Evolutionary conservation across 1,140 invertebrate genomes (phyloP).

Genomic region (Drosophila gunungcola): DNA sequence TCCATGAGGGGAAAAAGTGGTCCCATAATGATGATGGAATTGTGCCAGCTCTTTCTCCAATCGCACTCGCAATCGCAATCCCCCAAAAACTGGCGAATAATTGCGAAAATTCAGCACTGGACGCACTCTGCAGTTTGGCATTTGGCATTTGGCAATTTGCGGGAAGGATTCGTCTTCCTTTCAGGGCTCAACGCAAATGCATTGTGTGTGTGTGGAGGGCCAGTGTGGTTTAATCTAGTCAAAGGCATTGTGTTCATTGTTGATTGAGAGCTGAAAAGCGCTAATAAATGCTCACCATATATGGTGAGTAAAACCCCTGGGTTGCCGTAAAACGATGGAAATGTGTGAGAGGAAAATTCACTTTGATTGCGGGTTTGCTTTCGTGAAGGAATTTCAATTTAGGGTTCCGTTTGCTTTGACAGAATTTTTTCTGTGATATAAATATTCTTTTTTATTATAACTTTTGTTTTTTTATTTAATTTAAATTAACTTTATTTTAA

Average conservation of each 20-base stretch:
- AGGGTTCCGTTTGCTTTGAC: background rate
- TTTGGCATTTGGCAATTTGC: background rate
- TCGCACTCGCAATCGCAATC: too few relatives aligned
- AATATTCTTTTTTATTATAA: background rate
- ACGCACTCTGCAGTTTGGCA: background rate
- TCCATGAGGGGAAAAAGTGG: conserved; percentile 5
- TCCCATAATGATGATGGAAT: conserved; percentile 38
- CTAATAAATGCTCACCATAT: background rate
- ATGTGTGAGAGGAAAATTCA: too few relatives aligned
- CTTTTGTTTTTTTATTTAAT: too few relatives aligned
- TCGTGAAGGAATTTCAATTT: background rate
- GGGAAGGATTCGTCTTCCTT: background rate
- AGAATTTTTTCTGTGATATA: too few relatives aligned
- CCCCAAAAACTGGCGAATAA: conserved; percentile 10
- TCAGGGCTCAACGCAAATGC: background rate
- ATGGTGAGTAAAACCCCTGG: background rate
- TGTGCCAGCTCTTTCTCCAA: background rate
- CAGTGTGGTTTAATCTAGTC: background rate
- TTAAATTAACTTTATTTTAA: background rate
- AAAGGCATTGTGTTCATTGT: conserved; percentile 15
- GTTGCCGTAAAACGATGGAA: background rate
- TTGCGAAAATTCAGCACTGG: conserved; percentile 25
- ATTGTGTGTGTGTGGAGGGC: background rate
- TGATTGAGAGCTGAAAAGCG: background rate
- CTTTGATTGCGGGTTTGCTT: background rate